phyloP scores from a whole-genome alignment of 2,797 vertebrate species.

The Sylvilagus floridanus region DNA sequence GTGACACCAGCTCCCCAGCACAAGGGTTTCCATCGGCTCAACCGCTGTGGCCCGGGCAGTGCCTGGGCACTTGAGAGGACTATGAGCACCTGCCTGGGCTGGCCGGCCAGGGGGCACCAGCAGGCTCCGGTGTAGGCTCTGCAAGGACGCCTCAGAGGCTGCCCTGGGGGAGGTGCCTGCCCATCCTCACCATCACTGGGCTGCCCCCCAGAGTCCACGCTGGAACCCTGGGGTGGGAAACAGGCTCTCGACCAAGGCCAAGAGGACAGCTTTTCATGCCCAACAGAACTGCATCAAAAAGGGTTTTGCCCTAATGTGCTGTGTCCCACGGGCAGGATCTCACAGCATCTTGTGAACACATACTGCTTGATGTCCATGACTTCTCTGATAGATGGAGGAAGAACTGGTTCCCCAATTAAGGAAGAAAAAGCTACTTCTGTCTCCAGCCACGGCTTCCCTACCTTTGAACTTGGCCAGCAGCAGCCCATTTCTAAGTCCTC shows the following conservation, averaged over 20 bases:
- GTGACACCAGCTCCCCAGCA: not conserved
- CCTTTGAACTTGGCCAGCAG: not conserved
- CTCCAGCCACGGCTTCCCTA: not conserved
- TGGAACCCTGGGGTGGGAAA: not conserved
- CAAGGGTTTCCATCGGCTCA: not conserved
- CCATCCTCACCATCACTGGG: not conserved
- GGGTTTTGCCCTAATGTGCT: not conserved
- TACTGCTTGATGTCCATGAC: constrained; percentile 48
- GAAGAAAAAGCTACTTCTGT: not conserved
- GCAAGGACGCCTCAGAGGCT: not conserved
- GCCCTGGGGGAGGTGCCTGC: accelerated
- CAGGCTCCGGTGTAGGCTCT: not conserved
- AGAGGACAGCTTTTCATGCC: not conserved
- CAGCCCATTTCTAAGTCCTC: not conserved
- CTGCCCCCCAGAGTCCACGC: not conserved
- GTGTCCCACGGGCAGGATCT: not conserved
- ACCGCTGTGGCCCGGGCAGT: accelerated
- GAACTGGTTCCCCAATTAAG: not conserved
- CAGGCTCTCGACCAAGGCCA: not conserved
- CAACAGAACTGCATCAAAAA: not conserved
- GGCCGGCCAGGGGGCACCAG: not conserved
- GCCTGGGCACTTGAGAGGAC: not conserved
- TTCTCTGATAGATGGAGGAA: not conserved
- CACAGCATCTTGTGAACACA: not conserved
- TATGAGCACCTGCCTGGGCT: accelerated